These are phyloP conservation scores for Kradibia gibbosae DNA, from an alignment of 1,140 invertebrate genomes.

Conservation along the genomic window DNA sequence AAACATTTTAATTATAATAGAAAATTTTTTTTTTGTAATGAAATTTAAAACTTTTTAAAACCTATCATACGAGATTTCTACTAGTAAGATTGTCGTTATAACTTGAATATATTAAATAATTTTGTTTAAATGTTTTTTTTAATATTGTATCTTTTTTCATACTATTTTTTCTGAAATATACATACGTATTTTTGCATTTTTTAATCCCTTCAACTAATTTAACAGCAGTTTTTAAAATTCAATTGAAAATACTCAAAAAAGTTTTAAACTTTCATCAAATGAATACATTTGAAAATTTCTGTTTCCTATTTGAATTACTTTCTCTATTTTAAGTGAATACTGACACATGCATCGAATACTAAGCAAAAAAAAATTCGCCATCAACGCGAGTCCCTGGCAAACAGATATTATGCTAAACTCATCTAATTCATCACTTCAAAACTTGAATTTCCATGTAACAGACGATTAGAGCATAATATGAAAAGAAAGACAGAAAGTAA, in stretches of 20 bases:
- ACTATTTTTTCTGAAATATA: background rate
- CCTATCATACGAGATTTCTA: no score
- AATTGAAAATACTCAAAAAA: background rate
- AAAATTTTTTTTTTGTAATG: no score
- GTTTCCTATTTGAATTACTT: background rate
- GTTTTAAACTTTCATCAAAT: background rate
- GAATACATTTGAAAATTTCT: no score
- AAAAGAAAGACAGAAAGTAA: no score
- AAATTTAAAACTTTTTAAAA: no score
- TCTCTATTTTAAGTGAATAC: background rate
- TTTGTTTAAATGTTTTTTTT: no score
- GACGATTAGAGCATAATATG: no score
- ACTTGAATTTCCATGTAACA: constrained; percentile 40
- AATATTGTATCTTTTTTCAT: no score
- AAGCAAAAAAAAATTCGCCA: background rate
- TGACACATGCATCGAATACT: background rate
- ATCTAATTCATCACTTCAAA: background rate
- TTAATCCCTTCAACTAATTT: background rate
- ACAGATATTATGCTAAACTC: constrained; percentile 39
- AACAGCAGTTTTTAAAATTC: background rate
- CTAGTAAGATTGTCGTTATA: no score
- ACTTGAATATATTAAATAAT: no score
- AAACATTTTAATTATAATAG: no score
- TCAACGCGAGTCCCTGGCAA: constrained; percentile 38
- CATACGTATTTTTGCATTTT: background rate